Percentiles rank a stretch among this genome's conserved stretches.
These are phyloP conservation scores for Pimephales promelas DNA, from an alignment of 2,113 vertebrate genomes.

Conservation along the genomic window DNA sequence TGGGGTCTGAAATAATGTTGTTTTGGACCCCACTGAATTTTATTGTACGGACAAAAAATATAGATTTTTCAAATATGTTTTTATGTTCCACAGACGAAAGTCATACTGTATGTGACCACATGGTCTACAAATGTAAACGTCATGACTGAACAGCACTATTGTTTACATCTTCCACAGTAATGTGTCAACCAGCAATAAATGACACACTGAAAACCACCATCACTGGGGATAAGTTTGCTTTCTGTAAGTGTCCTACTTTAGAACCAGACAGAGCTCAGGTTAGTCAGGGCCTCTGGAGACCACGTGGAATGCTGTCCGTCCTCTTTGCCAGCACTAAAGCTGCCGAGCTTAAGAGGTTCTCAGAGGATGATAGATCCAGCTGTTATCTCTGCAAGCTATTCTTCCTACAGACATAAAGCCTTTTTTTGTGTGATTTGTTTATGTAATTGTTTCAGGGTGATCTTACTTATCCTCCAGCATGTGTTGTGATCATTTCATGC, in stretches of 20 bases:
- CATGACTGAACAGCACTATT: not conserved
- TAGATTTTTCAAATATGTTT: not conserved
- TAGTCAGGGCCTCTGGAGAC: conserved; percentile 26
- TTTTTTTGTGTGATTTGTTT: not conserved
- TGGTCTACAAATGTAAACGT: not conserved
- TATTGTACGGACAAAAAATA: not conserved
- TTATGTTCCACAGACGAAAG: not conserved
- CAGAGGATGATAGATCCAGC: not conserved
- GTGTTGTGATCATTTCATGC: conserved; percentile 30
- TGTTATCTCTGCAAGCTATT: conserved; percentile 5
- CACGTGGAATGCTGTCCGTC: conserved; percentile 35
- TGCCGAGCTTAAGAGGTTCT: conserved; percentile 5
- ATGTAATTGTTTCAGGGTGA: not conserved
- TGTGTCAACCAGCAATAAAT: not conserved
- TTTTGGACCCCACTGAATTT: not conserved
- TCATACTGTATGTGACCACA: not conserved
- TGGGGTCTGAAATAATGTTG: too few species aligned
- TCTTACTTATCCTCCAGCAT: not conserved
- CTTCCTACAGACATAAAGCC: not conserved
- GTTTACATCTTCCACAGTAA: not conserved
- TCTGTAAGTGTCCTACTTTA: conserved; percentile 17
- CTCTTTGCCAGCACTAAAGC: not conserved
- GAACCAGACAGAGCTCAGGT: conserved; percentile 14
- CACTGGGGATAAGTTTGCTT: not conserved
- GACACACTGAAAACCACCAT: not conserved